These are phyloP conservation scores for Apteryx mantelli DNA, from an alignment of 2,113 vertebrate genomes.

Conservation along the genomic window DNA sequence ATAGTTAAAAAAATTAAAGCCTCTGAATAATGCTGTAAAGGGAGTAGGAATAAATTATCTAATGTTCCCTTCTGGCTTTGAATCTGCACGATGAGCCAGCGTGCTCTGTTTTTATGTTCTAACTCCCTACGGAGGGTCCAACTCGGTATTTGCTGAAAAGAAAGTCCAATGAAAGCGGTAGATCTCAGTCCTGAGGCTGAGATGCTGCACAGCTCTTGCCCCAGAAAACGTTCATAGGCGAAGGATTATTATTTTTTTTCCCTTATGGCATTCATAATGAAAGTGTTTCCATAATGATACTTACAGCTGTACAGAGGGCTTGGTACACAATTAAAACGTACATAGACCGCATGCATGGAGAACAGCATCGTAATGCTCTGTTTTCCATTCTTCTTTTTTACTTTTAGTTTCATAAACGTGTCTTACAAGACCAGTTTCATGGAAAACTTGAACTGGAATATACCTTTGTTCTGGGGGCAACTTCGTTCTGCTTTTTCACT, in stretches of 20 bases:
- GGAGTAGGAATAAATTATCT: background rate
- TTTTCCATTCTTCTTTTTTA: accelerated
- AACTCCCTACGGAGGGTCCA: background rate
- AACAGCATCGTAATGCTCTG: background rate
- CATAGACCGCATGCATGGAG: accelerated
- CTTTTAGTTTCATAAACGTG: accelerated
- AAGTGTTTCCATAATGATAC: accelerated
- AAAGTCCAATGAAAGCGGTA: background rate
- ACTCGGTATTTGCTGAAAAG: background rate
- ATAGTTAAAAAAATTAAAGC: background rate
- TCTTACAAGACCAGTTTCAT: background rate
- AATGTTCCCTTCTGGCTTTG: background rate
- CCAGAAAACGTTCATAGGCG: background rate
- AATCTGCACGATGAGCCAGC: background rate
- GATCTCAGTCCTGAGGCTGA: background rate
- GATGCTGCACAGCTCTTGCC: background rate
- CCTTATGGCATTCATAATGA: accelerated
- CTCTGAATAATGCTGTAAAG: too few relatives aligned
- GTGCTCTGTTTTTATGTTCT: background rate
- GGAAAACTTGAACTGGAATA: background rate
- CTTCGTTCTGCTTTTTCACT: background rate
- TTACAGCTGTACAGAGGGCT: background rate
- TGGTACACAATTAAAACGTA: accelerated
- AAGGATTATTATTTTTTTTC: background rate
- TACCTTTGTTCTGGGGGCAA: background rate